A percentile compares a stretch with the other conserved stretches of the same genome.
Evolutionary conservation across 1,140 invertebrate species (phyloP).

Genomic region (Chymomyza costata): DNA sequence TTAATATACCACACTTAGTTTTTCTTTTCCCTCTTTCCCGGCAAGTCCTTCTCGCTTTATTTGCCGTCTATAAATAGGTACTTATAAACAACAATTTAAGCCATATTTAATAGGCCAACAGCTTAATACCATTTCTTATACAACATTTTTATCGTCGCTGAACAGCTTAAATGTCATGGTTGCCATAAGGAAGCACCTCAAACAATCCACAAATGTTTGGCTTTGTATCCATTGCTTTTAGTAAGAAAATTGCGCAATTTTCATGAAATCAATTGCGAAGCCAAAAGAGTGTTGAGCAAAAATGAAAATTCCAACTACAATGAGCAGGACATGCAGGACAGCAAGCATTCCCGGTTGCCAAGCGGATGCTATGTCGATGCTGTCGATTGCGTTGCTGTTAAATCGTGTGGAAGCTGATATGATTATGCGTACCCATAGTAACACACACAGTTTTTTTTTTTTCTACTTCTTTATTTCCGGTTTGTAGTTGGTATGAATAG

Average conservation of each 20-base stretch:
- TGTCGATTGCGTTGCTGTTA: constrained; percentile 47
- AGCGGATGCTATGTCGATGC: constrained; percentile 41
- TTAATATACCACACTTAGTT: too few species aligned
- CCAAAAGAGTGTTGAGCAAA: constrained; percentile 55
- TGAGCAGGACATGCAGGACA: constrained; percentile 9
- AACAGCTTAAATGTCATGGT: constrained; percentile 17
- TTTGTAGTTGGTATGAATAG: too few species aligned
- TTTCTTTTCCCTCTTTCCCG: too few species aligned
- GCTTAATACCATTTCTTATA: too few species aligned
- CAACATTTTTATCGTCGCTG: background rate
- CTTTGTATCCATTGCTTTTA: constrained; percentile 49
- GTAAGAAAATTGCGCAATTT: constrained; percentile 65
- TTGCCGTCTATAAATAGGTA: too few species aligned
- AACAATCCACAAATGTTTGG: constrained; percentile 15
- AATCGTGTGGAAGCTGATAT: constrained; percentile 71
- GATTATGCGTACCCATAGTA: constrained; percentile 52
- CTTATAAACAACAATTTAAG: too few species aligned
- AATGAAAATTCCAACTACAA: constrained; percentile 15
- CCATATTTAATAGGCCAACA: too few species aligned
- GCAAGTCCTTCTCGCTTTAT: too few species aligned
- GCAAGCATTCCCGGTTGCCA: constrained; percentile 40
- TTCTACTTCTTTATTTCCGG: too few species aligned
- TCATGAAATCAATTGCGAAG: constrained; percentile 63
- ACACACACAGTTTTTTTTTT: constrained; percentile 1
- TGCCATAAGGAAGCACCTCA: too few species aligned